Conservation (phyloP, 1,140 invertebrate genomes). For the Alviniconcha marisindica region DNA sequence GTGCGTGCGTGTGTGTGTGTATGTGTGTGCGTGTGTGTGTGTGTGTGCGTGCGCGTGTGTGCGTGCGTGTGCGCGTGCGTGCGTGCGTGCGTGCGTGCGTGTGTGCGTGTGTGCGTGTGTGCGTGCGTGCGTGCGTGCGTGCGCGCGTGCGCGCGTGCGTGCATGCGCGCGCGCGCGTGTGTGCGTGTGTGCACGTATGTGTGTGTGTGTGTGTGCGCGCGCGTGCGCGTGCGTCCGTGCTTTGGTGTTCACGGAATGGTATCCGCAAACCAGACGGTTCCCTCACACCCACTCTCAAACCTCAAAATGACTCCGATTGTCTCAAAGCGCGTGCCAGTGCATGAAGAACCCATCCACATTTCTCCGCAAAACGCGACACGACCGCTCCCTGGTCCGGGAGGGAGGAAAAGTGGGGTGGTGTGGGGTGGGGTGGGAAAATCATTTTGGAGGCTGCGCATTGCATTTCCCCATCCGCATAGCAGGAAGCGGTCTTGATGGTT, state of each 20-base stretch:
- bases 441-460: too few species aligned
- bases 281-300: too few species aligned
- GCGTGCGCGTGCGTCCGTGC: background rate
- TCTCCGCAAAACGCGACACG: too few species aligned
- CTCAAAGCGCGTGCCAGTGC: too few species aligned
- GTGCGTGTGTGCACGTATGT: conserved; percentile 14
- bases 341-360: too few species aligned
- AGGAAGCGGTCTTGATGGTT: too few species aligned
- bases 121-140: background rate
- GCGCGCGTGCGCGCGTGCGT: background rate
- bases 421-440: too few species aligned
- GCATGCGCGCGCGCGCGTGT: background rate
- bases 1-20: background rate
- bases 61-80: background rate
- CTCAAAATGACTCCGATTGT: too few species aligned
- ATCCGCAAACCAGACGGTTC: too few species aligned
- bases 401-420: too few species aligned
- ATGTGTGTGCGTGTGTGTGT: background rate
- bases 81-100: background rate
- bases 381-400: too few species aligned
- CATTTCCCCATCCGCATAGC: too few species aligned
- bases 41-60: conserved; percentile 9
- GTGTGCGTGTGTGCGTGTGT: conserved; percentile 5
- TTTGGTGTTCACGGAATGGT: background rate
- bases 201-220: background rate